Evolutionary conservation across 2,113 vertebrate species (phyloP).

Genomic region (Bubalus kerabau): DNA sequence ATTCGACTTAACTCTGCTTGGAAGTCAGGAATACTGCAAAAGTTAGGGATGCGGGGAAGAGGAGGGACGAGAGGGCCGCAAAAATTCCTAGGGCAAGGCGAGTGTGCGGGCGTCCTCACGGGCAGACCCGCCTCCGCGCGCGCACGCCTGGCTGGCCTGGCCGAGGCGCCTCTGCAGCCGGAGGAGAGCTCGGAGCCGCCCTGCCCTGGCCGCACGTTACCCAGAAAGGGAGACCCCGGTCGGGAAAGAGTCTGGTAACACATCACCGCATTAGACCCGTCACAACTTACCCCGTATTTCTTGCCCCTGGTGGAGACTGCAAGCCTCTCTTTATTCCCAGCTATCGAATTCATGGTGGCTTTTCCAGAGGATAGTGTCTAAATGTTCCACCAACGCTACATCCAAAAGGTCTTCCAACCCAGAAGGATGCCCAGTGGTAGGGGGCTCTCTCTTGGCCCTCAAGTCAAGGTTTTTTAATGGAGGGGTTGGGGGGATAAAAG

Average conservation of each 20-base stretch:
- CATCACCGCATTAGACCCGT: background rate
- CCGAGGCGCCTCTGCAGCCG: background rate
- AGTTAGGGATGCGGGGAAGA: constrained; percentile 41
- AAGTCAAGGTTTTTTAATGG: constrained; percentile 1
- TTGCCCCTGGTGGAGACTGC: constrained; percentile 89
- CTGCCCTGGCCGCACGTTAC: background rate
- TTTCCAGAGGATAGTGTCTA: constrained; percentile 57
- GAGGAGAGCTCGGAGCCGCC: background rate
- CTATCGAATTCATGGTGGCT: constrained; percentile 95
- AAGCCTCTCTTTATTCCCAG: constrained; percentile 93
- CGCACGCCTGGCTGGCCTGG: background rate
- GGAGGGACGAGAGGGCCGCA: background rate
- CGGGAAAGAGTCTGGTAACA: background rate
- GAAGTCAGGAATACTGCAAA: constrained; percentile 26
- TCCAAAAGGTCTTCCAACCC: constrained; percentile 67
- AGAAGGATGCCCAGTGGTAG: background rate
- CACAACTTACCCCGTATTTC: constrained; percentile 93
- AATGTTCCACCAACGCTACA: constrained; percentile 61
- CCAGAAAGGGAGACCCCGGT: background rate
- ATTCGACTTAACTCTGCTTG: background rate
- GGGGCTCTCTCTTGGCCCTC: constrained; percentile 14
- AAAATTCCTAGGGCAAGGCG: background rate
- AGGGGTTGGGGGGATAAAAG: background rate
- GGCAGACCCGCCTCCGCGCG: constrained; percentile 29
- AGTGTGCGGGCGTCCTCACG: background rate